Percentiles rank a stretch among this genome's conserved stretches.
phyloP scores from a whole-genome alignment of 1,140 invertebrate genomes.

The Cydia amplana region DNA sequence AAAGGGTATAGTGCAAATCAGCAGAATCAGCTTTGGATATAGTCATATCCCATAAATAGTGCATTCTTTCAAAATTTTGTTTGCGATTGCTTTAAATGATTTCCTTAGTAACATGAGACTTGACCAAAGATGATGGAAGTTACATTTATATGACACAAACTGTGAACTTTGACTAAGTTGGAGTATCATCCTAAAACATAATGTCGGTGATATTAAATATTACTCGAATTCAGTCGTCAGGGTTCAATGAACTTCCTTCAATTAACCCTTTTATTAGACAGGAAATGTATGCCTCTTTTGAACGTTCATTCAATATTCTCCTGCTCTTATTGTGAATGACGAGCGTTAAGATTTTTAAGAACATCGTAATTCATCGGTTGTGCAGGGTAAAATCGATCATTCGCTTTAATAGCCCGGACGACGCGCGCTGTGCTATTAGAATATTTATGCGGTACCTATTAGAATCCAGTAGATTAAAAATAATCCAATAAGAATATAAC shows the following conservation, averaged over 20 bases:
- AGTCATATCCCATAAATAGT: too few relatives aligned
- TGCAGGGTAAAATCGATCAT: neutral
- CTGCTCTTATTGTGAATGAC: conserved; percentile 9
- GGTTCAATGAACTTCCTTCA: conserved; percentile 18
- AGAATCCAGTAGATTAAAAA: neutral
- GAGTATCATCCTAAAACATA: neutral
- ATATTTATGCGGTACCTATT: neutral
- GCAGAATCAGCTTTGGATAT: too few relatives aligned
- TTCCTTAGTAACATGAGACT: too few relatives aligned
- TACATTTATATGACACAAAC: too few relatives aligned
- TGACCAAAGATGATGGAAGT: too few relatives aligned
- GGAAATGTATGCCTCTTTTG: conserved; percentile 25
- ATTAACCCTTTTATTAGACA: conserved; percentile 28
- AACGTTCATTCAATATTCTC: conserved; percentile 11
- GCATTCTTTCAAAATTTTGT: too few relatives aligned
- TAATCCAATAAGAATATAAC: neutral
- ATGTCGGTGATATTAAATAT: neutral
- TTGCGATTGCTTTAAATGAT: too few relatives aligned
- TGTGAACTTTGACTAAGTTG: too few relatives aligned
- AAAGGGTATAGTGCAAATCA: too few relatives aligned
- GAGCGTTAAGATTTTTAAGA: conserved; percentile 25
- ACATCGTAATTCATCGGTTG: conserved; percentile 9
- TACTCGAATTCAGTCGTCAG: neutral
- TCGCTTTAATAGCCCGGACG: neutral
- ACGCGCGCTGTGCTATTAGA: neutral